Evolutionary conservation across 2,888 invertebrate genomes (phyloP).

Genomic region (Empis stercorea): DNA sequence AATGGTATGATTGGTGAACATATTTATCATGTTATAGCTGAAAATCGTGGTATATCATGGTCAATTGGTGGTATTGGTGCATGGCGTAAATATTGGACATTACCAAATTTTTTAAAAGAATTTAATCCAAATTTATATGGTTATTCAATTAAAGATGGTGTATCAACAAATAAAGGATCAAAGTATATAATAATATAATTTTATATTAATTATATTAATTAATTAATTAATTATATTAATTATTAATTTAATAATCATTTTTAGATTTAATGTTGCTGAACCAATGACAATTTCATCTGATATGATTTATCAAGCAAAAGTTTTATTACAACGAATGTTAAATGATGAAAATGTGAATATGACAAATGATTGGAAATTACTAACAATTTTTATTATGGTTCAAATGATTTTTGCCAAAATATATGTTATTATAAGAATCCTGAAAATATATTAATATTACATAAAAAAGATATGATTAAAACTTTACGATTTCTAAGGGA

Average conservation of each 20-base stretch:
- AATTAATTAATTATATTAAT: too few species aligned
- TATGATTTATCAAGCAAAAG: slow-evolving; percentile 21
- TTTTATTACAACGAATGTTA: slow-evolving; percentile 22
- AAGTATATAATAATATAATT: slow-evolving; percentile 6
- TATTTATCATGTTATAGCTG: slow-evolving; percentile 24
- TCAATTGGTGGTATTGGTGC: slow-evolving; percentile 39
- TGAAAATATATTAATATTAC: slow-evolving; percentile 29
- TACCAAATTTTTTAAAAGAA: slow-evolving; percentile 47
- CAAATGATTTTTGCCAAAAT: slow-evolving; percentile 46
- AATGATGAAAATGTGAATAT: slow-evolving; percentile 36
- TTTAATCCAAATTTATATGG: slow-evolving; percentile 52
- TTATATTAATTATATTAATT: too few species aligned
- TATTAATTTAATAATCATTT: too few species aligned
- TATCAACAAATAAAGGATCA: slow-evolving; percentile 20
- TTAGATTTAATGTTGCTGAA: slow-evolving; percentile 28
- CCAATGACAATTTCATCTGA: slow-evolving; percentile 28
- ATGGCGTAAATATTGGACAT: slow-evolving; percentile 40
- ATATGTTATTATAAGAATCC: slow-evolving; percentile 39
- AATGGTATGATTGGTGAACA: slow-evolving; percentile 7
- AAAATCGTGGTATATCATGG: slow-evolving; percentile 40
- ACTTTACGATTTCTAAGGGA: slow-evolving; percentile 40
- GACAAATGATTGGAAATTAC: slow-evolving; percentile 46
- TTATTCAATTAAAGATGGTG: slow-evolving; percentile 27
- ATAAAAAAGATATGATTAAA: slow-evolving; percentile 37
- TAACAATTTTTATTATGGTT: slow-evolving; percentile 45